Evolutionary conservation across 2,113 vertebrate genomes (phyloP).

Genomic region (Psophia crepitans): DNA sequence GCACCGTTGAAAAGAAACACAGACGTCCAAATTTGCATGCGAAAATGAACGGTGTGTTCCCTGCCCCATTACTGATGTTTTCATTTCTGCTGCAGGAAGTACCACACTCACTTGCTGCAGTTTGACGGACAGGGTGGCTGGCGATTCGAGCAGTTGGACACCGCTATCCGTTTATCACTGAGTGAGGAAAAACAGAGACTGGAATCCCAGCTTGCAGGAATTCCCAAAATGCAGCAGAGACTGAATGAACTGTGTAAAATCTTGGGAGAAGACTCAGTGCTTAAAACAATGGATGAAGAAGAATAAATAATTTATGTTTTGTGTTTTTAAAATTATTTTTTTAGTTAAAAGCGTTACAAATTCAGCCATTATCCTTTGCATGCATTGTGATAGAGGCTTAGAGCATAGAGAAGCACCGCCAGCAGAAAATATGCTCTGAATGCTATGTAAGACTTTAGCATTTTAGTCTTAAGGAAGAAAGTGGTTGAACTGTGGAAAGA

Average conservation of each 20-base stretch:
- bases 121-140: slow-evolving; percentile 97
- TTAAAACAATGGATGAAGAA: slow-evolving; percentile 80
- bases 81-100: slow-evolving; percentile 85
- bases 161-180: slow-evolving; percentile 89
- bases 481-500: slow-evolving; percentile 51
- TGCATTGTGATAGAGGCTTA: slow-evolving; percentile 66
- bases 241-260: slow-evolving; percentile 96
- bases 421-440: slow-evolving; percentile 56
- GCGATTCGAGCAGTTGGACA: slow-evolving; percentile 95
- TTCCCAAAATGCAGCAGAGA: slow-evolving; percentile 96
- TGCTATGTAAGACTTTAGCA: slow-evolving; percentile 33
- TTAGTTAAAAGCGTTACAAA: slow-evolving; percentile 51
- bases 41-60: not conserved
- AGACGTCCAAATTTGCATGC: not conserved
- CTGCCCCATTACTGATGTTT: slow-evolving; percentile 18
- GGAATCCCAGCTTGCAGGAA: slow-evolving; percentile 92
- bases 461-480: slow-evolving; percentile 44
- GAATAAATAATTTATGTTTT: slow-evolving; percentile 69
- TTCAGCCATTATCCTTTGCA: slow-evolving; percentile 62
- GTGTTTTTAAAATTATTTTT: slow-evolving; percentile 56
- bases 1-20: not conserved
- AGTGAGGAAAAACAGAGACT: slow-evolving; percentile 97
- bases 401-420: slow-evolving; percentile 50
- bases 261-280: slow-evolving; percentile 94
- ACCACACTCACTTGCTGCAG: slow-evolving; percentile 96